phyloP scores from a whole-genome alignment of 2,888 invertebrate species.

The Carcina quercana region DNA sequence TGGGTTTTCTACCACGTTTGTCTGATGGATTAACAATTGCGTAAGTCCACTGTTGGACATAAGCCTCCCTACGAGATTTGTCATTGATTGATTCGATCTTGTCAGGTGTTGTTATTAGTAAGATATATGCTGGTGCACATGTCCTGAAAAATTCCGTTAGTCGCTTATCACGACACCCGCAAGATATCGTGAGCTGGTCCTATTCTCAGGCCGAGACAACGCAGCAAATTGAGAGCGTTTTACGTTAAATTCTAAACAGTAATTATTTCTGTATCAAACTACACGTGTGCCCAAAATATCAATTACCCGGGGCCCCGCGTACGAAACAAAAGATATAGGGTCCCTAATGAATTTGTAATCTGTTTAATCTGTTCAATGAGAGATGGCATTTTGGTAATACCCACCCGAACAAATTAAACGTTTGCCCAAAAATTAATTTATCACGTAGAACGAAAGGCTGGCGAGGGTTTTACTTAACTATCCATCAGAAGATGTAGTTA shows the following conservation, averaged over 20 bases:
- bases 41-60: no score
- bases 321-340: constrained; percentile 58
- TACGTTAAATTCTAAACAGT: constrained; percentile 15
- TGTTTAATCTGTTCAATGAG: constrained; percentile 72
- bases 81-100: no score
- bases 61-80: no score
- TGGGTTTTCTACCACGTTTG: no score
- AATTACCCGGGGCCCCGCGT: constrained; percentile 50
- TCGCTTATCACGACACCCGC: no score
- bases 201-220: no score
- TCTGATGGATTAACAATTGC: no score
- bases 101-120: no score
- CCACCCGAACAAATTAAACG: constrained; percentile 67
- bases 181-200: no score
- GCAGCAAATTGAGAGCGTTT: no score
- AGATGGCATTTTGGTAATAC: constrained; percentile 64
- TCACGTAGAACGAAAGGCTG: constrained; percentile 49
- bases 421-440: constrained; percentile 72
- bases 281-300: constrained; percentile 61
- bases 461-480: constrained; percentile 39
- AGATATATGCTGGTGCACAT: no score
- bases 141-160: no score
- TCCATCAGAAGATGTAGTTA: constrained; percentile 30
- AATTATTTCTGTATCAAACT: constrained; percentile 31
- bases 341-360: constrained; percentile 73